Conservation (phyloP, 1,140 invertebrate genomes). For the Procambarus virginalis region DNA sequence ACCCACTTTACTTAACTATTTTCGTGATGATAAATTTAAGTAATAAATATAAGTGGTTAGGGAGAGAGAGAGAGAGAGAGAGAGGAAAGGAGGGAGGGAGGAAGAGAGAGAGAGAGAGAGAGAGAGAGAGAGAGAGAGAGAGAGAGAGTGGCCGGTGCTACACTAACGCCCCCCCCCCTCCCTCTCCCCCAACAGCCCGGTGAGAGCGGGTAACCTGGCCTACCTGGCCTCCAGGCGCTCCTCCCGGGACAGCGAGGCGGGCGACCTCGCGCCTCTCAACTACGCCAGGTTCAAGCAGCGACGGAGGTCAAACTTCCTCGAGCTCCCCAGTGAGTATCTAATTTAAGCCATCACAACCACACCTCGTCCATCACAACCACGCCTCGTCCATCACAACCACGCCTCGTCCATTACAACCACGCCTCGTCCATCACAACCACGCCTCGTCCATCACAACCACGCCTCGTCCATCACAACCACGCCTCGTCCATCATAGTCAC, state of each 20-base stretch:
- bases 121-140: not conserved
- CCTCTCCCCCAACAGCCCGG: not conserved
- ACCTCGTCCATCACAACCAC: too few species aligned
- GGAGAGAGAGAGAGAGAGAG: not conserved
- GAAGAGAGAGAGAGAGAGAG: not conserved
- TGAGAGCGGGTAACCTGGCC: conserved; percentile 75
- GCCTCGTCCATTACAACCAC: not conserved
- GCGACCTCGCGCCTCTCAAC: conserved; percentile 83
- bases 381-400: not conserved
- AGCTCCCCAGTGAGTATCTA: conserved; percentile 82
- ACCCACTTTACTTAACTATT: too few species aligned
- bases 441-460: too few species aligned
- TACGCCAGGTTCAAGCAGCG: conserved; percentile 81
- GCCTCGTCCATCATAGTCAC: too few species aligned
- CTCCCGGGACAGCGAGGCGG: conserved; percentile 81
- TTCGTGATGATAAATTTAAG: too few species aligned
- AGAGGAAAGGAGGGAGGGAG: not conserved
- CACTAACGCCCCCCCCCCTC: too few species aligned
- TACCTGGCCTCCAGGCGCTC: conserved; percentile 85
- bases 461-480: too few species aligned
- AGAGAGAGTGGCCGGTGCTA: not conserved
- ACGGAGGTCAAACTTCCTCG: conserved; percentile 89
- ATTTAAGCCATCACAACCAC: too few species aligned
- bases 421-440: too few species aligned
- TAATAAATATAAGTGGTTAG: too few species aligned